Conservation (phyloP, 2,888 invertebrate species). For the Trachelus tabidus region DNA sequence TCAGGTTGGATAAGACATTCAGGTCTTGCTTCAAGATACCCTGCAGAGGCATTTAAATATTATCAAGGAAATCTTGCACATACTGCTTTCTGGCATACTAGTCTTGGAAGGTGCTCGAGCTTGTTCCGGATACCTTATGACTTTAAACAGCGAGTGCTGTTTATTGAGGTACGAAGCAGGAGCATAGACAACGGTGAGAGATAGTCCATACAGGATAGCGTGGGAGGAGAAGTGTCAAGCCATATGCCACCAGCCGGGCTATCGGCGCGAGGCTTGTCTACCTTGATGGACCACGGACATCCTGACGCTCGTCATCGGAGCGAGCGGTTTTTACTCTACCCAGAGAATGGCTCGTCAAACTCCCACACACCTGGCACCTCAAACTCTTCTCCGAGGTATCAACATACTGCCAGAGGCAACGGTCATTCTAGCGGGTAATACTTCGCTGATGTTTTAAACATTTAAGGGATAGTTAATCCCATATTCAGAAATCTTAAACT, state of each 20-base stretch:
- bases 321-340: slow-evolving; percentile 61
- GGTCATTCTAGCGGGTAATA: slow-evolving; percentile 51
- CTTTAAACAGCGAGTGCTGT: background rate
- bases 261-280: slow-evolving; percentile 64
- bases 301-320: slow-evolving; percentile 65
- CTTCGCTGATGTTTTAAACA: background rate
- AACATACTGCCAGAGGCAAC: slow-evolving; percentile 52
- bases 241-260: slow-evolving; percentile 66
- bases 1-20: background rate
- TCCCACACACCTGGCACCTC: slow-evolving; percentile 51
- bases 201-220: background rate
- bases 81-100: background rate
- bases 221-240: slow-evolving; percentile 43
- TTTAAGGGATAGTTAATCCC: background rate
- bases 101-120: background rate
- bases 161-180: background rate
- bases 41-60: background rate
- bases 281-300: slow-evolving; percentile 66
- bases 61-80: background rate
- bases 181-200: background rate
- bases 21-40: background rate
- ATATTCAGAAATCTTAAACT: background rate
- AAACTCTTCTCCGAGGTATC: slow-evolving; percentile 58
- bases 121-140: background rate
- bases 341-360: slow-evolving; percentile 63